Percentiles rank a stretch among this genome's conserved stretches.
Conservation (phyloP, 2,797 vertebrate genomes). For the Silurus lanzhouensis region DNA sequence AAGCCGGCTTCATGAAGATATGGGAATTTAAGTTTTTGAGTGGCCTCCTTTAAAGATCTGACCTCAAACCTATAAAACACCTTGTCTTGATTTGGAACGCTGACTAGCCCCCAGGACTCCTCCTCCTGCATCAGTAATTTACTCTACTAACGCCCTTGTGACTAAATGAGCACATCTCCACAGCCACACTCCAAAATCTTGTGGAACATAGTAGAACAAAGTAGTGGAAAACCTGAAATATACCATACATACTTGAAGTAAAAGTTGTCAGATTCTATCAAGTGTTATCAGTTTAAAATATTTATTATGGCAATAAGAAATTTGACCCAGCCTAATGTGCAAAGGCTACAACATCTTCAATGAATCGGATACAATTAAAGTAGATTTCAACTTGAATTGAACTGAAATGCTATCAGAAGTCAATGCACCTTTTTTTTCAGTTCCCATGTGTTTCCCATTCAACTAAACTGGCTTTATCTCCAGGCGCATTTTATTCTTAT, state of each 20-base stretch:
- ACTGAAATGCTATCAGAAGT: background rate
- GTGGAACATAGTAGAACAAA: too few species aligned
- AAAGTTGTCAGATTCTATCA: background rate
- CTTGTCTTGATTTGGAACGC: too few species aligned
- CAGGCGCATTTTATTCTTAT: conserved; percentile 19
- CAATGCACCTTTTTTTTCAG: background rate
- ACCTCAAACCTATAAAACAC: too few species aligned
- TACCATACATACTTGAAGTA: background rate
- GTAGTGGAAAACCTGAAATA: background rate
- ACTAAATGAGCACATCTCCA: too few species aligned
- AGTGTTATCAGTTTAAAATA: background rate
- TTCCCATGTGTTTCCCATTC: conserved; percentile 21
- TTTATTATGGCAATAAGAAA: background rate
- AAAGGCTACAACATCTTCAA: background rate
- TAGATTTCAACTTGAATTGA: background rate
- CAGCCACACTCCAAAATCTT: too few species aligned
- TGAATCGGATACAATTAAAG: background rate
- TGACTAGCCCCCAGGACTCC: too few species aligned
- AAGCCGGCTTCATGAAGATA: too few species aligned
- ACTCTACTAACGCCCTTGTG: too few species aligned
- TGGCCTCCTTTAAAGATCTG: too few species aligned
- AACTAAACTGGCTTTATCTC: conserved; percentile 8
- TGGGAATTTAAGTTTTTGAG: too few species aligned
- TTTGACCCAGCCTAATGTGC: background rate
- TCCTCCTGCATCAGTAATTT: too few species aligned